These are phyloP conservation scores for Euglossa dilemma DNA, from an alignment of 1,140 invertebrate species.

Conservation along the genomic window DNA sequence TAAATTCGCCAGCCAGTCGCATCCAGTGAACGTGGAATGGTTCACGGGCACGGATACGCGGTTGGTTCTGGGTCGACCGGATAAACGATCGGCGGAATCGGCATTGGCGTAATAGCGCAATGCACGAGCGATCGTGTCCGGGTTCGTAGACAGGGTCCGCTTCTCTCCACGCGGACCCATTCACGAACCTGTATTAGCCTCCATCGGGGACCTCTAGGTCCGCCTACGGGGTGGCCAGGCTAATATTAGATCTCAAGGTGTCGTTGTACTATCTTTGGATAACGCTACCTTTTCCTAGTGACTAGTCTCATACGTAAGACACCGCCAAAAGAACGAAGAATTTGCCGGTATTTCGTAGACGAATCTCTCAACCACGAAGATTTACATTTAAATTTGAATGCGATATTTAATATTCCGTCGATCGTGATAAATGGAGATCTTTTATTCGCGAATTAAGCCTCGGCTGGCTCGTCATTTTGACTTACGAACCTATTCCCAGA, in stretches of 20 bases:
- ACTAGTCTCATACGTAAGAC: no score
- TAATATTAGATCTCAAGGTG: background rate
- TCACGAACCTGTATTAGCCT: constrained; percentile 58
- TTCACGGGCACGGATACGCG: constrained; percentile 61
- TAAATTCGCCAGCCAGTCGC: background rate
- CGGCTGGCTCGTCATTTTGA: no score
- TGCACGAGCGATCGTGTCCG: constrained; percentile 62
- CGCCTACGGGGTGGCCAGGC: background rate
- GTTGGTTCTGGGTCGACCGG: constrained; percentile 60
- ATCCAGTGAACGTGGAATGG: constrained; percentile 3
- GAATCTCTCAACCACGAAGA: background rate
- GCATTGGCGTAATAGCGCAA: constrained; percentile 51
- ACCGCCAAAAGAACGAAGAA: background rate
- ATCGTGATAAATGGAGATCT: no score
- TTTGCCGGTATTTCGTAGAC: background rate
- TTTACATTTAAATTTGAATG: no score
- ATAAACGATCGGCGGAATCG: constrained; percentile 59
- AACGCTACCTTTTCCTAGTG: background rate
- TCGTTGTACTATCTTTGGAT: background rate
- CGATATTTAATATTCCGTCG: no score
- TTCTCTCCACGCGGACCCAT: constrained; percentile 53
- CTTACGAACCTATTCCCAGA: no score
- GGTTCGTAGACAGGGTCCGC: constrained; percentile 66
- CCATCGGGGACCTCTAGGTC: constrained; percentile 36
- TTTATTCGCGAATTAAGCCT: no score